These are phyloP conservation scores for Oreortyx pictus DNA, from an alignment of 2,797 vertebrate species.

Conservation along the genomic window DNA sequence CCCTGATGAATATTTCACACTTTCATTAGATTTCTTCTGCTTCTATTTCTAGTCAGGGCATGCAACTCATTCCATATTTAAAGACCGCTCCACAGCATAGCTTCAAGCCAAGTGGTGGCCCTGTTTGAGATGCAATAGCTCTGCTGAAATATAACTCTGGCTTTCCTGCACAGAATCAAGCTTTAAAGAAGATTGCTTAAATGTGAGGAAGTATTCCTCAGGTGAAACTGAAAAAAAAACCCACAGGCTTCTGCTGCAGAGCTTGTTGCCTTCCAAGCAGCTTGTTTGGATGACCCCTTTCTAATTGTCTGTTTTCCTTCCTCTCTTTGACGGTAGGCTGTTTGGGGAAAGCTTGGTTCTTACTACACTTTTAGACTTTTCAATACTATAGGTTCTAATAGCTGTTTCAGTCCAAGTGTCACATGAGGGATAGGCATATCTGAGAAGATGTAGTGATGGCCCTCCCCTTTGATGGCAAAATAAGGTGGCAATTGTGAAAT, in stretches of 20 bases:
- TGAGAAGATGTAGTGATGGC: background rate
- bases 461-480: background rate
- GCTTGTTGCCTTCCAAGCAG: background rate
- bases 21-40: conserved; percentile 27
- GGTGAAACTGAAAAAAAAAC: background rate
- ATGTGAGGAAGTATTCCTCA: background rate
- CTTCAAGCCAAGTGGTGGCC: conserved; percentile 22
- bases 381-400: background rate
- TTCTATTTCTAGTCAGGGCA: conserved; percentile 35
- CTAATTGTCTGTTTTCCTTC: background rate
- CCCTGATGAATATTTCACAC: conserved; percentile 59
- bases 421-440: background rate
- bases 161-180: background rate
- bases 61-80: conserved; percentile 57
- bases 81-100: conserved; percentile 8
- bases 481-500: background rate
- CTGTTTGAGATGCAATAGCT: background rate
- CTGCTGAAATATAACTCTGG: background rate
- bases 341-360: background rate
- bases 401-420: background rate
- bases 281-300: background rate
- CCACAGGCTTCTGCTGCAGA: background rate
- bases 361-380: background rate
- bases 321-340: background rate
- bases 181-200: background rate